A percentile compares a stretch with the other conserved stretches of the same genome.
These are phyloP conservation scores for Microctonus aethiopoides DNA, from an alignment of 2,888 invertebrate species.

Conservation along the genomic window DNA sequence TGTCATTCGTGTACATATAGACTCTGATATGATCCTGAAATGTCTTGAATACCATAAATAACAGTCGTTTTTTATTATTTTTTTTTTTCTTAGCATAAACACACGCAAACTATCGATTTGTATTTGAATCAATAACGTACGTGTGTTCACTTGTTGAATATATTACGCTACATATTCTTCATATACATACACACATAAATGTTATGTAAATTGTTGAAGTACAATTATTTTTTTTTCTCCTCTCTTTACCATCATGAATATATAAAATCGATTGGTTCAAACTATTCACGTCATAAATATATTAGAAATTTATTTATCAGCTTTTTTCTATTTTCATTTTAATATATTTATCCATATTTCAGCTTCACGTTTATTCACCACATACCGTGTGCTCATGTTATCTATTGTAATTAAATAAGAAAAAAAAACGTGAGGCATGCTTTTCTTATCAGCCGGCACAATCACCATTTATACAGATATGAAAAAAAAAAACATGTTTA, in stretches of 20 bases:
- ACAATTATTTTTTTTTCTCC: neutral
- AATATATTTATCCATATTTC: too few relatives aligned
- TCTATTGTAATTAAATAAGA: neutral
- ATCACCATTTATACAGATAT: too few relatives aligned
- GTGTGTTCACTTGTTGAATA: slow-evolving; percentile 1
- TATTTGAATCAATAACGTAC: slow-evolving; percentile 1
- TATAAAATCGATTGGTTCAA: neutral
- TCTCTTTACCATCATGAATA: neutral
- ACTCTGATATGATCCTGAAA: neutral
- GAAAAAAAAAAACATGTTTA: too few relatives aligned
- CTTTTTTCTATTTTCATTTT: neutral
- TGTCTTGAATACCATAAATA: neutral
- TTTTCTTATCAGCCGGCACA: neutral
- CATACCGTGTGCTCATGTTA: neutral
- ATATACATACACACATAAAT: neutral
- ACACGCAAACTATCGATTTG: slow-evolving; percentile 16
- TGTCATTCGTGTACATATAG: too few relatives aligned
- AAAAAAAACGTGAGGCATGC: neutral
- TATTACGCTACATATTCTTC: neutral
- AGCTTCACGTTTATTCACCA: too few relatives aligned
- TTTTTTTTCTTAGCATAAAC: too few relatives aligned
- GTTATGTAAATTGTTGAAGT: too few relatives aligned
- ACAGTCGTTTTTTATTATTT: neutral
- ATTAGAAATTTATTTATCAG: neutral
- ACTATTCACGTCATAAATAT: neutral